Base-by-base conservation (phyloP, 2,888 invertebrate species). In the Caenorhabditis macrosperma region DNA sequence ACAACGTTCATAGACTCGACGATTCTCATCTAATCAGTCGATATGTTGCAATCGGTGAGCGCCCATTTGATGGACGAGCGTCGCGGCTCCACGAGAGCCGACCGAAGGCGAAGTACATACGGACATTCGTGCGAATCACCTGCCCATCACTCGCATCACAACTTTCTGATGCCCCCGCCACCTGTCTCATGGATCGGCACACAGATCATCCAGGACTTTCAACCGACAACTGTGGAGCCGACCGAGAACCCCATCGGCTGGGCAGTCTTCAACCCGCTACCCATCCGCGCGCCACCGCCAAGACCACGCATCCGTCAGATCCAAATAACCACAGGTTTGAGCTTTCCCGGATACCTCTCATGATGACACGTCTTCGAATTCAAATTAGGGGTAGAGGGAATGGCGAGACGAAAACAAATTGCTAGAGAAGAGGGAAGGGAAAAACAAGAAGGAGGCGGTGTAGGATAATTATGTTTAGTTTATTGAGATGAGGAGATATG, bases 41-140 rank as follows among this genome's bases (percentile, higher is more conserved):
- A 66, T n/a, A 87, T 87, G 87, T 81, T 87, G 67, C 87, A 87
- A 78, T 87, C 87, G 10, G 84, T 87, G 57, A 82, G 82, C 46
- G 86, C 82, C 9, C 87, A 87, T 67, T 69, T 86, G 41, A 85
- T 85, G 85, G 86, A 84, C 52, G 85, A 87, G 59, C 83, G 82
- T 17, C 77, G 84, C 15, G 75, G 82, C 17, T 84, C 83, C 9
- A 64, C 67, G 0, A 46, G 74, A n/a, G 46, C 48, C 22, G 68
- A 69, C 48, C 71, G 80, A 17, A 66, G 83, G 9, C 57, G 79
- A 35, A 79, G 79, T 41, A 79, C 79, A 1, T 64, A 74, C 48
- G 79, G 63, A 54, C 74, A 74, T 12, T 74, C 74, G 6, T 35
- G 57, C 10, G 74, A 22, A 22, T 74, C 74, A 38, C 71, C 64